Evolutionary conservation across 1,140 invertebrate species (phyloP).

Genomic region (Brachionus rotundiformis): DNA sequence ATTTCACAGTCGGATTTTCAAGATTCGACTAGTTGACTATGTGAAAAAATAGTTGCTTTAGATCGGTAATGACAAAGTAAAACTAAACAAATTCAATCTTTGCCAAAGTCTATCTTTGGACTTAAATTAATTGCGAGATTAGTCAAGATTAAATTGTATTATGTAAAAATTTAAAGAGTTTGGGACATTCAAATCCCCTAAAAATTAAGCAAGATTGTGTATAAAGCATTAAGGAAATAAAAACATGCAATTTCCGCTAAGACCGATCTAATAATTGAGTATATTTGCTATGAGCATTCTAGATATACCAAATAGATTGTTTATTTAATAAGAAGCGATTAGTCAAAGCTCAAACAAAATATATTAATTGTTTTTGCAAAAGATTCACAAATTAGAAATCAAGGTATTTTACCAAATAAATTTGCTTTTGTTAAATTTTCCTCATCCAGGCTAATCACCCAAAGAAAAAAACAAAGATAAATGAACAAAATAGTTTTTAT

Average conservation of each 20-base stretch:
- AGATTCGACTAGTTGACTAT: background rate
- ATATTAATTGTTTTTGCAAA: background rate
- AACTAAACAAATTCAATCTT: background rate
- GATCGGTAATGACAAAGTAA: background rate
- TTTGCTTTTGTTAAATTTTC: background rate
- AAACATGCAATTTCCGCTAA: constrained; percentile 23
- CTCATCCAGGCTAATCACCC: background rate
- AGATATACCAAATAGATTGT: background rate
- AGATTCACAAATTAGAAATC: background rate
- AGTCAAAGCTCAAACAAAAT: background rate
- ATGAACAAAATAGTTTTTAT: background rate
- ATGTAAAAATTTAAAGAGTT: constrained; percentile 37
- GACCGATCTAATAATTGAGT: background rate
- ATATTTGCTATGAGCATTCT: background rate
- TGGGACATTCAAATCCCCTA: constrained; percentile 23
- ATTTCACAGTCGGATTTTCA: background rate
- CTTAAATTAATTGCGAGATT: constrained; percentile 39
- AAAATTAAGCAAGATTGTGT: background rate
- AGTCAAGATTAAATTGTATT: constrained; percentile 44
- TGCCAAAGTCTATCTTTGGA: background rate
- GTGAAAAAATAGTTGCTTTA: background rate
- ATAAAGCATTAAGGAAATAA: constrained; percentile 12
- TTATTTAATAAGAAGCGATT: constrained; percentile 12
- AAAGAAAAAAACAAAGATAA: background rate
- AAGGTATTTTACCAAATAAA: background rate